Conservation (phyloP, 2,888 invertebrate genomes). For the Pomacea canaliculata region DNA sequence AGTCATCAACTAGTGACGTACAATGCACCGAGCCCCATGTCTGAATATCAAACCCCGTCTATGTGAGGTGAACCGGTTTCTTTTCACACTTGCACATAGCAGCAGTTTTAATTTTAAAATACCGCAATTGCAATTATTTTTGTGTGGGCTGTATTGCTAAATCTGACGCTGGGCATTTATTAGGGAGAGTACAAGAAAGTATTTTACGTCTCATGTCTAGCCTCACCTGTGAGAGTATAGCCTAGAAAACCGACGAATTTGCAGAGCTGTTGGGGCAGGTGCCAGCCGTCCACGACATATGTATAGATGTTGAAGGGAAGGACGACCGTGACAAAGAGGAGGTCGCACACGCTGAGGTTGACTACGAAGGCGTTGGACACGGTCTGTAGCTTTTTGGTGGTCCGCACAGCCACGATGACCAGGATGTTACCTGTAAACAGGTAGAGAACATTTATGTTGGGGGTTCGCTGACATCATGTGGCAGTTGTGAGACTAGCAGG, state of each 20-base stretch:
- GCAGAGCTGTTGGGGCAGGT: conserved; percentile 36
- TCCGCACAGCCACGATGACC: conserved; percentile 42
- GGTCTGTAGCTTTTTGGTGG: conserved; percentile 41
- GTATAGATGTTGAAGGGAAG: conserved; percentile 52
- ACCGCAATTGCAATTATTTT: too few species aligned
- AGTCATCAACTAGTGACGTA: too few species aligned
- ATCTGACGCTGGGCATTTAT: too few species aligned
- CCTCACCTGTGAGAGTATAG: conserved; percentile 45
- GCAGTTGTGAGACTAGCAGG: too few species aligned
- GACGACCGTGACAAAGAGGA: conserved; percentile 40
- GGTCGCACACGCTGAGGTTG: conserved; percentile 47
- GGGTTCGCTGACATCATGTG: neutral
- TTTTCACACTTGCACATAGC: too few species aligned
- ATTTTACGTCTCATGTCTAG: too few species aligned
- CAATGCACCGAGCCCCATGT: too few species aligned
- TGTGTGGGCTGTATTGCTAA: too few species aligned
- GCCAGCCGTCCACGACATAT: conserved; percentile 41
- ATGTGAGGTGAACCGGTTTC: too few species aligned
- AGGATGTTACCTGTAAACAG: conserved; percentile 42
- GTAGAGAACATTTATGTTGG: neutral
- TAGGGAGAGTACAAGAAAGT: too few species aligned
- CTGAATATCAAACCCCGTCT: too few species aligned
- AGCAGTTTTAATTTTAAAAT: too few species aligned
- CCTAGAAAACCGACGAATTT: conserved; percentile 42
- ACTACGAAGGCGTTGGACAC: conserved; percentile 46